Conservation (phyloP, 2,797 vertebrate genomes). For the Pelobates cultripes region DNA sequence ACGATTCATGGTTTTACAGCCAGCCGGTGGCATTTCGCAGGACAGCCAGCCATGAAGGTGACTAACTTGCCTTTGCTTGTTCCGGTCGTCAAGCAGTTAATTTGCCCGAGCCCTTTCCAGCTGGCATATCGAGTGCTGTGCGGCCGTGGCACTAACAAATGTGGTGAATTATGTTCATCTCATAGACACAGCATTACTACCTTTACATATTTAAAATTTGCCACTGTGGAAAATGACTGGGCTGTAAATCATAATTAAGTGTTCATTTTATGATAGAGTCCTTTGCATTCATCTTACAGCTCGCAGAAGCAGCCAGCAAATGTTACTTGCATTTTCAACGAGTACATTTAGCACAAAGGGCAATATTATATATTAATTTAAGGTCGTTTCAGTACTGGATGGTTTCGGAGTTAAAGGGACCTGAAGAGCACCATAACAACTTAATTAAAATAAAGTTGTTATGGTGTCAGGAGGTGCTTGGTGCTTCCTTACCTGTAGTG, state of each 20-base stretch:
- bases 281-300: slow-evolving; percentile 18
- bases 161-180: not conserved
- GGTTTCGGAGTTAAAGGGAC: too few relatives aligned
- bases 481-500: too few relatives aligned
- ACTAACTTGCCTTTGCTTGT: too few relatives aligned
- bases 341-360: not conserved
- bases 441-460: too few relatives aligned
- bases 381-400: too few relatives aligned
- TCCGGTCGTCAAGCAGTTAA: not conserved
- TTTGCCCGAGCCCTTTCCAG: not conserved
- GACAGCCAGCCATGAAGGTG: too few relatives aligned
- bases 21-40: too few relatives aligned
- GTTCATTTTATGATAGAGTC: slow-evolving; percentile 5
- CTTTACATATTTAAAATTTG: slow-evolving; percentile 7
- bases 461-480: too few relatives aligned
- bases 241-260: slow-evolving; percentile 25
- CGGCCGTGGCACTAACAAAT: not conserved
- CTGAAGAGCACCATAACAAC: too few relatives aligned
- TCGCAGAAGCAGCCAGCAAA: not conserved
- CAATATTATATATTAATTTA: too few relatives aligned
- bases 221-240: not conserved
- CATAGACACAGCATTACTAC: not conserved
- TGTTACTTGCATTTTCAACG: not conserved
- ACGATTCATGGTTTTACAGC: too few relatives aligned
- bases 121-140: not conserved